Evolutionary conservation across 2,113 vertebrate genomes (phyloP), one percentile per base, ranked within the genome.

Genomic region (Sardina pilchardus): DNA sequence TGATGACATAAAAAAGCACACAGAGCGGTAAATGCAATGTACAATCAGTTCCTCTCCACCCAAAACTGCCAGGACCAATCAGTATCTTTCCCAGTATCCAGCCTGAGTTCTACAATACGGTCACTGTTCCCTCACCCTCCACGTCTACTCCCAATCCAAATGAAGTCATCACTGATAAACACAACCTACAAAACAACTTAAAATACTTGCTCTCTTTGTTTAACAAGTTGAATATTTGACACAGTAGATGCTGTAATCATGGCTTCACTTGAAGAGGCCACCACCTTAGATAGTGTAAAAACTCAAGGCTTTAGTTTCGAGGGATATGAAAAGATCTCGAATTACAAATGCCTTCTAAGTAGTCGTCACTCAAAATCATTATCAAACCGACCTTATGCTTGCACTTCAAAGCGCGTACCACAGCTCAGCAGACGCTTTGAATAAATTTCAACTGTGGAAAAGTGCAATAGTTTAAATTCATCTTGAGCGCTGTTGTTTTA

Each of bases 111-210:
- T 36, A 34, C 71, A 78, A 78, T 78, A 34, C 71, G 34, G 30
- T 78, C 34, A 78, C 71, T 78, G 71, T 78, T 78, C 71, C 71
- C 34, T 78, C 14, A 3, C 30, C 36, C 21, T 78, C 71, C 71
- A 78, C 5, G 21, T 63, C 59, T 78, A 30, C 26, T 78, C 34
- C 9, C 71, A 36, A 78, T 36, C 30, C 30, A 36, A 78, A 78
- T 78, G 14, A 78, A 78, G 71, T 78, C 71, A 78, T 78, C 71
- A 78, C 71, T 78, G 14, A 78, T 34, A 78, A 78, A 36, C 71
- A 36, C 71, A 36, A 36, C 71, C 34, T 71, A 71, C 63, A 71
- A 78, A 78, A 78, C 30, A 63, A 63, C 24, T 63, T 14, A 10
- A 36, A 12, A 1, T 30, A 36, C 50, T 53, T 53, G 50, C 50